Evolutionary conservation across 2,888 invertebrate species (phyloP).

Genomic region (Selenia dentaria): DNA sequence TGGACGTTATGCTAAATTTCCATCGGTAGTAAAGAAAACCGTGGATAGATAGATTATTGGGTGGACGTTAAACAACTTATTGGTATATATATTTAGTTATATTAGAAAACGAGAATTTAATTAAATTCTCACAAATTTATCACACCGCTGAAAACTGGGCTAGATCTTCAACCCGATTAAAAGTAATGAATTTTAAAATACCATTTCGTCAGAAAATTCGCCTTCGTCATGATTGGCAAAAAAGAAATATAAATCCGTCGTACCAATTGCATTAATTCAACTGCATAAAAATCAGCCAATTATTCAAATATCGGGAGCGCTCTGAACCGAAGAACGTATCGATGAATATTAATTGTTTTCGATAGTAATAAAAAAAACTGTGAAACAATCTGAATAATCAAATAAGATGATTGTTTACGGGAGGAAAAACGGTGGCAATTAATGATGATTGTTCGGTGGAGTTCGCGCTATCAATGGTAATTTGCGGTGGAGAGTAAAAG

Average conservation of each 20-base stretch:
- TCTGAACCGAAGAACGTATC: constrained; percentile 71
- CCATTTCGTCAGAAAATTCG: constrained; percentile 35
- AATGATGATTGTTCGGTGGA: constrained; percentile 26
- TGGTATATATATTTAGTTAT: too few relatives aligned
- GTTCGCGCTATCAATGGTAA: constrained; percentile 29
- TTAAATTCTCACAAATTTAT: constrained; percentile 8
- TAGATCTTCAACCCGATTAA: constrained; percentile 33
- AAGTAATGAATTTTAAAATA: constrained; percentile 35
- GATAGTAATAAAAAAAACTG: constrained; percentile 53
- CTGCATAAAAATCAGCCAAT: constrained; percentile 84
- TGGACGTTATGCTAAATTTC: too few relatives aligned
- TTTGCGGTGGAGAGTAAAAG: constrained; percentile 16
- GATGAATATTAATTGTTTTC: constrained; percentile 80
- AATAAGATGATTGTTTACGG: constrained; percentile 47
- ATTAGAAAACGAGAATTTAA: not conserved
- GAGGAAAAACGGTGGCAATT: constrained; percentile 30
- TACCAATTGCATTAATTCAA: constrained; percentile 80
- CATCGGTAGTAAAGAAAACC: too few relatives aligned
- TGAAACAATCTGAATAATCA: constrained; percentile 47
- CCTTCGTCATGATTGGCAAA: constrained; percentile 49
- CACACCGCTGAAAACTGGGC: constrained; percentile 25
- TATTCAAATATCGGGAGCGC: constrained; percentile 74
- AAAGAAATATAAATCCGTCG: constrained; percentile 63
- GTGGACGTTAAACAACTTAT: too few relatives aligned
- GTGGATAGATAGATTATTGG: too few relatives aligned